Evolutionary conservation across 2,888 invertebrate genomes (phyloP).

Genomic region (Octonoba sinensis): DNA sequence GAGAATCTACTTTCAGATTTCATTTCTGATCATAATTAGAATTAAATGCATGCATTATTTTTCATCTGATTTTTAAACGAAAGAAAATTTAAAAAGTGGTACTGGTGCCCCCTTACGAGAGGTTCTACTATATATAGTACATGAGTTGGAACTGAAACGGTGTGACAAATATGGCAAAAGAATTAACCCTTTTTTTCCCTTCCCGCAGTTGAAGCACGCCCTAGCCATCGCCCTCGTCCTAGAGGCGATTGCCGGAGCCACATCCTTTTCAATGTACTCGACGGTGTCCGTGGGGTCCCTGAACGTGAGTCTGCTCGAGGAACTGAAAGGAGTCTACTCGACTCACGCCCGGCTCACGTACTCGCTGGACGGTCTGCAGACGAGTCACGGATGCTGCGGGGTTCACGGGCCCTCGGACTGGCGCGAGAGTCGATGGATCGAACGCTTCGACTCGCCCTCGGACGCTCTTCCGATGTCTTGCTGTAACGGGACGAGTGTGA

Average conservation of each 20-base stretch:
- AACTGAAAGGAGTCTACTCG: background rate
- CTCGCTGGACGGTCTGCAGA: constrained; percentile 1
- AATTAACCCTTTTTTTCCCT: no score
- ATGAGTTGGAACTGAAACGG: no score
- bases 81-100: no score
- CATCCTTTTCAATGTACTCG: background rate
- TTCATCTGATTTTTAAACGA: no score
- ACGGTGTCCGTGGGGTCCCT: background rate
- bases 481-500: background rate
- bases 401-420: constrained; percentile 11
- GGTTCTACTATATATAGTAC: no score
- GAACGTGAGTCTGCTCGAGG: background rate
- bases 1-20: no score
- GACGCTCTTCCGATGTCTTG: constrained; percentile 7
- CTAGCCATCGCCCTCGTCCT: constrained; percentile 2
- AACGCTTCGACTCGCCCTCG: background rate
- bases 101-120: no score
- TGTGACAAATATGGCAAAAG: no score
- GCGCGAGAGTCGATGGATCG: constrained; percentile 1
- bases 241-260: constrained; percentile 19
- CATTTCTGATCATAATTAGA: no score
- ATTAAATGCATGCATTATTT: no score
- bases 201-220: constrained; percentile 9
- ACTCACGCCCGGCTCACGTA: background rate
- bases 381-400: constrained; percentile 17